Evolutionary conservation across 2,888 invertebrate genomes (phyloP), one percentile per base, ranked within the genome.

Genomic region (Philaethria dido): DNA sequence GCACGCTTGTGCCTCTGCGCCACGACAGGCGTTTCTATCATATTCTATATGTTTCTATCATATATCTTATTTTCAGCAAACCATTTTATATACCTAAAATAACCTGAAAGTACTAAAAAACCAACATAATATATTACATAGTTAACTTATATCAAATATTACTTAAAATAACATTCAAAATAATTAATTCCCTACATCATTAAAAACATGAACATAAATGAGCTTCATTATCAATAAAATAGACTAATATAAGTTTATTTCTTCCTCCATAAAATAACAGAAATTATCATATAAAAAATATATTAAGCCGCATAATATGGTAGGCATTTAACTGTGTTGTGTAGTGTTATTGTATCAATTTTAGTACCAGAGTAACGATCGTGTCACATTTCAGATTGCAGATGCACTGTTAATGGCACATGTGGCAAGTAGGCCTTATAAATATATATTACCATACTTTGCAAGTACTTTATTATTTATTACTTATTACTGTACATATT

Each of bases 351-450:
- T 60, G 33, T 25, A 50, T 45, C 64, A 59, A 59, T 59, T 50
- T 64, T 25, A 67, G 36, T 59, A 36, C 47, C 57, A 18, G 44
- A 59, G 33, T 48, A 61, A 55, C 42, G 47, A 44, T 29, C 33
- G 64, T 65, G 42, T 64, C 61, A 36, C 47, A 48, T 64, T 33
- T 50, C 61, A 65, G 44, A 57, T 57, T 48, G 68, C 65, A 65
- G 68, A 64, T 68, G 68, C 50, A n/a, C 16, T 55, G 62, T 62
- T 42, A 59, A 69, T 65, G 59, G 39, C 36, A 48, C 61, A 55
- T 57, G 65, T 62, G 36, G 44, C 47, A 50, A 59, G 29, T 29
- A 14, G 45, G 36, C 16, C 55, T 55, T 57, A 60, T 39, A 39
- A 42, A 20, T 64, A 42, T 6, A 42, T 57, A 39, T 33, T 16